Base-by-base conservation (phyloP, 1,140 invertebrate species). In the Hycleus cichorii region DNA sequence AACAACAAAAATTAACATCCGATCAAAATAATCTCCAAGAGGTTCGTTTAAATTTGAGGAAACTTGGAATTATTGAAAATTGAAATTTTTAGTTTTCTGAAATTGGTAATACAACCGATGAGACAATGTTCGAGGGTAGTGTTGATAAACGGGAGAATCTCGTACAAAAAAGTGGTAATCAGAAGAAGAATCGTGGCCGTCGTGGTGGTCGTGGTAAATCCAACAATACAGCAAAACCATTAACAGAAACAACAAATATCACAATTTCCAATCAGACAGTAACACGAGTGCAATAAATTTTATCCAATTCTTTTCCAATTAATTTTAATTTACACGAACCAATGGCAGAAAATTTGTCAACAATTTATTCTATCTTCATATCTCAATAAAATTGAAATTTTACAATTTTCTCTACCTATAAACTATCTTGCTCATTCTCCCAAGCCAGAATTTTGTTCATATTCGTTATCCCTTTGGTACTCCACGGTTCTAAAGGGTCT, bases 391-490 rank as follows among this genome's bases (percentile, higher is more conserved):
- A 32, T 32, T 32, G 7, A 7, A 32, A 7, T 32, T 32, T 32
- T 32, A 32, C 7, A 7, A 7, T 5, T 32, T 32, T 32, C 32
- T 18, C 18, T 18, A 18, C 18, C 18, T 54, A 65, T 47, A 65
- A 57, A 57, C 64, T 65, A 57, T 65, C 60, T 50, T 63, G 58
- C 24, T 74, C 75, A 48, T 76, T 71, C 58, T 78, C 74, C 83
- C 83, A 84, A 44, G 83, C 81, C 52, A 89, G 75, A 68, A 88
- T 82, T 60, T 82, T 79, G 72, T 87, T 88, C 76, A 89, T 87
- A 71, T 83, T 83, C 52, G 81, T 80, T 61, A 88, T 83, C 58
- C 78, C 80, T 57, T 81, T 77, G 12, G 83, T 87, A 69, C 85
- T 88, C 86, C 86, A 88, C 1, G 85, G 82, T 66, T 87, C 83